Percentiles rank a stretch among this genome's conserved stretches.
These are phyloP conservation scores for Probaryconus sp. DNA, from an alignment of 1,140 invertebrate species.

Conservation along the genomic window DNA sequence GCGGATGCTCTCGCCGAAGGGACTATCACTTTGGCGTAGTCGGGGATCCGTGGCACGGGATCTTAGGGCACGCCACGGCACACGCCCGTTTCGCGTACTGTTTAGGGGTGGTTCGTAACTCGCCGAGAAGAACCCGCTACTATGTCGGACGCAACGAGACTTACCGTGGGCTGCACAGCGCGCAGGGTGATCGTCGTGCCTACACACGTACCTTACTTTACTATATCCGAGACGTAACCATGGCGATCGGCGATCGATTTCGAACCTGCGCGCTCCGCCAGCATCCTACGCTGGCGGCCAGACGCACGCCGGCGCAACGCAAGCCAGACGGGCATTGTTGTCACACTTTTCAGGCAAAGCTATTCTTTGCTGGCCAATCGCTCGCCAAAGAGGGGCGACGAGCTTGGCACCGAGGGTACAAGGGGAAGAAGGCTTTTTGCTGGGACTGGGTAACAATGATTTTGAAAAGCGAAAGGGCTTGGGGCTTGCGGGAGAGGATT, in stretches of 20 bases:
- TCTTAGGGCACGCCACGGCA: conserved; percentile 1
- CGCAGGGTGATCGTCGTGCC: conserved; percentile 49
- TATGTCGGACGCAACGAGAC: conserved; percentile 42
- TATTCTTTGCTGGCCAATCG: conserved; percentile 11
- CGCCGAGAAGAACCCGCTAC: conserved; percentile 19
- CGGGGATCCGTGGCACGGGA: conserved; percentile 16
- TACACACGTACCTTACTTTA: conserved; percentile 51
- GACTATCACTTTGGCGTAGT: too few species aligned
- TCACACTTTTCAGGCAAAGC: conserved; percentile 35
- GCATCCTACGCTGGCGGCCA: conserved; percentile 18
- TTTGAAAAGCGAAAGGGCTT: too few species aligned
- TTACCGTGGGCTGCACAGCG: conserved; percentile 44
- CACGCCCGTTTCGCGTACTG: conserved; percentile 29
- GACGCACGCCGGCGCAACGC: conserved; percentile 35
- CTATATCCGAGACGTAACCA: conserved; percentile 70
- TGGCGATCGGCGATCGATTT: conserved; percentile 73
- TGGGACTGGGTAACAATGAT: too few species aligned
- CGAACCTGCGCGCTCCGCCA: conserved; percentile 65
- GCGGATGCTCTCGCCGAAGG: too few species aligned
- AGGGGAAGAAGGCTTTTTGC: too few species aligned
- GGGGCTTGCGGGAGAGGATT: too few species aligned
- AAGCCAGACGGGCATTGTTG: conserved; percentile 29
- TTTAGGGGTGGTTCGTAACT: conserved; percentile 13
- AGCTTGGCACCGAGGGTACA: too few species aligned
- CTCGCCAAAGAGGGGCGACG: too few species aligned